phyloP scores from a whole-genome alignment of 2,113 vertebrate species.

The Uropsilus gracilis region DNA sequence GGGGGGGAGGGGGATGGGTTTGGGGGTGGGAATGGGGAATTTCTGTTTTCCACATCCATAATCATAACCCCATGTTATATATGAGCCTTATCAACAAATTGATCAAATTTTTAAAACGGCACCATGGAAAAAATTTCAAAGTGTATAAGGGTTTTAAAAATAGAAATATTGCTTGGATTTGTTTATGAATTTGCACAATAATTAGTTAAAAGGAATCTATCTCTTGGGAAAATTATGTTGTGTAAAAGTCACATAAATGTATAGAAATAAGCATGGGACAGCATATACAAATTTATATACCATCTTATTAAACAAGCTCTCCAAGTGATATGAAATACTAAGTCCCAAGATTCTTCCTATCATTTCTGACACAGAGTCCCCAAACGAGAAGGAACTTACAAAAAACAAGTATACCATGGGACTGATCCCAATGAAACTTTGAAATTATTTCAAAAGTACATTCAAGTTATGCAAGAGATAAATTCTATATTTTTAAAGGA shows the following conservation, averaged over 20 bases:
- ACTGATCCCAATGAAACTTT: not conserved
- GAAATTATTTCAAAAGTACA: not conserved
- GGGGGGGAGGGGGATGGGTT: no score
- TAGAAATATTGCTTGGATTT: not conserved
- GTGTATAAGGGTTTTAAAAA: not conserved
- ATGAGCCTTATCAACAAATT: not conserved
- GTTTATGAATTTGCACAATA: not conserved
- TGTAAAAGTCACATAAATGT: not conserved
- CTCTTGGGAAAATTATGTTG: conserved; percentile 7
- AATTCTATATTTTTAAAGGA: not conserved
- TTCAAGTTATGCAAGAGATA: not conserved
- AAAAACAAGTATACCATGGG: not conserved
- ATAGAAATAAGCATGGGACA: not conserved
- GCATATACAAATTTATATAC: not conserved
- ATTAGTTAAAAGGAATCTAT: not conserved
- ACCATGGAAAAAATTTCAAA: not conserved
- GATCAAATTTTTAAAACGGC: not conserved
- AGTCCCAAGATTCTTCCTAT: not conserved
- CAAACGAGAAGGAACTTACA: not conserved
- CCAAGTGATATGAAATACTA: not conserved
- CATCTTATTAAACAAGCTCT: not conserved
- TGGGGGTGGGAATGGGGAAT: not conserved
- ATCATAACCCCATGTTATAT: not conserved
- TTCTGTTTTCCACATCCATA: not conserved
- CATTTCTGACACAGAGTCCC: not conserved